These are phyloP conservation scores for Andrena bucephala DNA, from an alignment of 2,888 invertebrate species.

Conservation along the genomic window DNA sequence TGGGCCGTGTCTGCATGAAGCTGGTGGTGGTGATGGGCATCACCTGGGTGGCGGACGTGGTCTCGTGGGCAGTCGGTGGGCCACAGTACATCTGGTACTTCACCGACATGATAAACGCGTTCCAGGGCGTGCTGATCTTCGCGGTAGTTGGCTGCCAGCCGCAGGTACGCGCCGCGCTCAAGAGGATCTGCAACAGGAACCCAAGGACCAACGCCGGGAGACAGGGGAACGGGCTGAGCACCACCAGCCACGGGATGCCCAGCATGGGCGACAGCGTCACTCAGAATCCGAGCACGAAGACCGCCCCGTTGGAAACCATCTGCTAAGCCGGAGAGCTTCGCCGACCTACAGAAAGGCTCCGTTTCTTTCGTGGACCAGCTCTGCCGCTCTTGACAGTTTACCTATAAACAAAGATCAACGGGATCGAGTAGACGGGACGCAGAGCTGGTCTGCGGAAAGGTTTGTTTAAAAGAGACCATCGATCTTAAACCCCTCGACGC, in stretches of 20 bases:
- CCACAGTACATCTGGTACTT: conserved; percentile 93
- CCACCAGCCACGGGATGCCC: conserved; percentile 92
- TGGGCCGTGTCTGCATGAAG: conserved; percentile 94
- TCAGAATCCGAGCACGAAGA: conserved; percentile 89
- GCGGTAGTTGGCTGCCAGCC: conserved; percentile 95
- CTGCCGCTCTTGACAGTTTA: background rate
- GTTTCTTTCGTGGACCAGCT: conserved; percentile 7
- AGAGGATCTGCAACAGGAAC: conserved; percentile 88
- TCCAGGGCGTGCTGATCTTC: conserved; percentile 95
- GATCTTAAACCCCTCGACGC: background rate
- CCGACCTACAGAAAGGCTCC: background rate
- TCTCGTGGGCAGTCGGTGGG: conserved; percentile 94
- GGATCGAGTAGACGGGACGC: conserved; percentile 19
- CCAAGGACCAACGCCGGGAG: conserved; percentile 87
- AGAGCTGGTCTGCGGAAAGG: background rate
- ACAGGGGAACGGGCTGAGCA: conserved; percentile 89
- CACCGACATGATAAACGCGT: conserved; percentile 93
- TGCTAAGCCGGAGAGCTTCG: conserved; percentile 81
- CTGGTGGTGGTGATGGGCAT: conserved; percentile 93
- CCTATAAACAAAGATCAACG: conserved; percentile 12
- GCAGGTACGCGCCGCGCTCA: conserved; percentile 90
- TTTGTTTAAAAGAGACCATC: background rate
- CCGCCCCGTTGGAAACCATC: conserved; percentile 87
- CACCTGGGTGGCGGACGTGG: conserved; percentile 92
- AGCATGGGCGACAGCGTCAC: conserved; percentile 92